A percentile compares a stretch with the other conserved stretches of the same genome.
phyloP scores from a whole-genome alignment of 2,797 vertebrate species.

The Thalassophryne amazonica region DNA sequence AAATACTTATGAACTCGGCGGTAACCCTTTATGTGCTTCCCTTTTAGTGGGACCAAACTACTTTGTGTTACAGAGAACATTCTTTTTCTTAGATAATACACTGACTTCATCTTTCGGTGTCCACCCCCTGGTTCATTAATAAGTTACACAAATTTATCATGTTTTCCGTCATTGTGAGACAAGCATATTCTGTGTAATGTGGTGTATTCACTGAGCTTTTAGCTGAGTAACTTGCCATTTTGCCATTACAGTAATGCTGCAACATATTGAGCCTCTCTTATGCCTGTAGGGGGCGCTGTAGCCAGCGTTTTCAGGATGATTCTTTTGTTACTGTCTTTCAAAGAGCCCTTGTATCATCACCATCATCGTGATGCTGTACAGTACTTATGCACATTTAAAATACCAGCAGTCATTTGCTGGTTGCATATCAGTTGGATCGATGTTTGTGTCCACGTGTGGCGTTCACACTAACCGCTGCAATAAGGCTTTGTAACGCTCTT shows the following conservation, averaged over 20 bases:
- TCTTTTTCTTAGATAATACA: constrained; percentile 30
- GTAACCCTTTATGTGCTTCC: constrained; percentile 40
- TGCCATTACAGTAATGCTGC: constrained; percentile 22
- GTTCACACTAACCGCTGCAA: constrained; percentile 43
- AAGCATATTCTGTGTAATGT: constrained; percentile 22
- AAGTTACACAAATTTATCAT: constrained; percentile 5
- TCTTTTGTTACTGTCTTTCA: constrained; percentile 20
- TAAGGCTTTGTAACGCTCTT: constrained; percentile 30
- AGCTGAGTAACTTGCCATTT: constrained; percentile 20
- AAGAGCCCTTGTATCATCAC: constrained; percentile 1
- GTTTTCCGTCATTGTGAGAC: constrained; percentile 6
- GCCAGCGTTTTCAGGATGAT: constrained; percentile 19
- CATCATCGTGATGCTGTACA: constrained; percentile 11
- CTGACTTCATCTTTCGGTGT: constrained; percentile 30
- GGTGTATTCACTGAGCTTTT: constrained; percentile 16
- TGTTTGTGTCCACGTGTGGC: constrained; percentile 28
- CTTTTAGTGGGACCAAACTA: constrained; percentile 62
- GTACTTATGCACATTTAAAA: constrained; percentile 28
- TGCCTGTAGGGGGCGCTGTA: constrained; percentile 3
- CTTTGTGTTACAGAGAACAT: constrained; percentile 43
- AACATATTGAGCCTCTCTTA: constrained; percentile 36
- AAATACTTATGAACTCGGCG: no score
- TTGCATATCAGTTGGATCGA: constrained; percentile 11
- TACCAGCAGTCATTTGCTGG: constrained; percentile 6
- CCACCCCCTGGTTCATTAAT: neutral